Conservation (phyloP, 1,140 invertebrate genomes). For the Drosophila ananassae region DNA sequence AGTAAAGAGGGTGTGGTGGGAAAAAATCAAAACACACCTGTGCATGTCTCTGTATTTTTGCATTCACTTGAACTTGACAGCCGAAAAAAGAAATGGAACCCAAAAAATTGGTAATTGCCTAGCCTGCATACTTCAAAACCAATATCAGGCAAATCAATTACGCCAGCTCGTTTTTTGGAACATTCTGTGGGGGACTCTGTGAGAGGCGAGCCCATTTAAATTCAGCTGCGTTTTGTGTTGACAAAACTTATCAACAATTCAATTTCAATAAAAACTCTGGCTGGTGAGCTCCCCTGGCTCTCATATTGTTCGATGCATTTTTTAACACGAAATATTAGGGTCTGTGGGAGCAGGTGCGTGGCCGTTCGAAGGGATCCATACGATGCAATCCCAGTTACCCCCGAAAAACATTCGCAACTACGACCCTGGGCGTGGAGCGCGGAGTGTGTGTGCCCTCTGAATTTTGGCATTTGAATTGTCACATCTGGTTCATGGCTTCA, state of each 20-base stretch:
- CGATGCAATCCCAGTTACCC: constrained; percentile 7
- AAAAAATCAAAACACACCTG: not conserved
- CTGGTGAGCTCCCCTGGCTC: constrained; percentile 43
- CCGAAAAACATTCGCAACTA: constrained; percentile 17
- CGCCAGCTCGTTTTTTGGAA: constrained; percentile 19
- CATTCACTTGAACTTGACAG: constrained; percentile 10
- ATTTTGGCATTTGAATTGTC: constrained; percentile 79
- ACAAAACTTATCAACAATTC: constrained; percentile 82
- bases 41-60: not conserved
- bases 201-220: constrained; percentile 24
- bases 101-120: constrained; percentile 45
- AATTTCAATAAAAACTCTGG: constrained; percentile 78
- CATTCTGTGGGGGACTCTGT: not conserved
- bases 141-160: constrained; percentile 66
- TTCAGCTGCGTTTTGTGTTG: constrained; percentile 65
- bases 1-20: not conserved
- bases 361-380: constrained; percentile 12
- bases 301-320: constrained; percentile 73
- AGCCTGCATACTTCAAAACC: constrained; percentile 21
- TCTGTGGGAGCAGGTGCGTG: constrained; percentile 31
- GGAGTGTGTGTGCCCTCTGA: constrained; percentile 35
- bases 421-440: constrained; percentile 19
- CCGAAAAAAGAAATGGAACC: not conserved
- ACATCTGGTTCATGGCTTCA: constrained; percentile 75
- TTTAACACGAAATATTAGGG: constrained; percentile 59